Evolutionary conservation across 2,888 invertebrate species (phyloP), one percentile per base, ranked within the genome.

Genomic region (Rhingia rostrata): DNA sequence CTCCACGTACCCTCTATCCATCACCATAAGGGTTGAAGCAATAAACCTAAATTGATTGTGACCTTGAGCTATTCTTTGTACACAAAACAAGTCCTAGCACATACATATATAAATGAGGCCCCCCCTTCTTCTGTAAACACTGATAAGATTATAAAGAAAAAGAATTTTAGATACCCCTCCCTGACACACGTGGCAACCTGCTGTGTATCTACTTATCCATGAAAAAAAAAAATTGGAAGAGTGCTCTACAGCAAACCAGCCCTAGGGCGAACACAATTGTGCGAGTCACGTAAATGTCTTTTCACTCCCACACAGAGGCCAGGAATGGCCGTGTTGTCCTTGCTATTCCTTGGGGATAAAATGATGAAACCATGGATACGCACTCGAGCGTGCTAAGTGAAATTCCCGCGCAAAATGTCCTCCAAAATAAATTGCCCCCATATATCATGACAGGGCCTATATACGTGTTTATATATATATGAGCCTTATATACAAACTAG

Each of bases 331-430:
- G 7, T 67, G 43, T 58, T 74, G 78, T 79, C 83, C 77, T 83
- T 79, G 78, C 37, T 51, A 51, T 69, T 83, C 83, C 83, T 58
- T 64, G 39, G 83, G 79, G 83, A 83, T 73, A 56, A 61, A 64
- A 12, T 53, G 39, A 35, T 63, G 30, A 35, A 64, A 49, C 10
- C 49, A 75, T 63, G 47, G 67, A 49, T 64, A 51, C 63, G 33
- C 9, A 47, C 32, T 43, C 39, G 43, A 67, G 56, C 30, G 66
- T 51, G 63, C 60, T 72, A 43, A 37, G 56, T 39, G 53, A 69
- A 69, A 73, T 79, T 83, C 83, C 83, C 83, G 83, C 83, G 83
- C 73, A 83, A 83, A 83, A 78, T 83, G 63, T 67, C 79, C 67
- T 61, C 51, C 60, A 66, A 60, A 72, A 54, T 60, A 72, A 72